Evolutionary conservation across 53 echinoderm and acorn worm genomes (phyloP).

Genomic region (Actinopyga echinites): DNA sequence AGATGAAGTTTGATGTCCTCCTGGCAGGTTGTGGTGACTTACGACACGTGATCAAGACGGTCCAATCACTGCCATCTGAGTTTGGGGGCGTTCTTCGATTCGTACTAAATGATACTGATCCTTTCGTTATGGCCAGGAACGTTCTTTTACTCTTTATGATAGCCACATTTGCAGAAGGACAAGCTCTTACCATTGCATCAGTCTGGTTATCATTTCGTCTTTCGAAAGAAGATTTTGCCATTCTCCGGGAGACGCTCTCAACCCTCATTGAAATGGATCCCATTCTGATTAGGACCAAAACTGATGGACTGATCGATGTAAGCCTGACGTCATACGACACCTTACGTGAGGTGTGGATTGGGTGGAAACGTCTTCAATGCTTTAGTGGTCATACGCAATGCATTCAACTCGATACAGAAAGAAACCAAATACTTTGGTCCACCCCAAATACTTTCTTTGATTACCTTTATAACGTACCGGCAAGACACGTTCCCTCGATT

Average conservation of each 20-base stretch:
- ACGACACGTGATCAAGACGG: slow-evolving; percentile 27
- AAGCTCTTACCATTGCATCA: not conserved
- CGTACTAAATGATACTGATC: slow-evolving; percentile 2
- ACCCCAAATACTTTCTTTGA: not conserved
- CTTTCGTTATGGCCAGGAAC: slow-evolving; percentile 20
- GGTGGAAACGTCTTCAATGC: not conserved
- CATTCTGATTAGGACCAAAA: not conserved
- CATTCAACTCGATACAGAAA: not conserved
- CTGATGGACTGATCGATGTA: slow-evolving; percentile 4
- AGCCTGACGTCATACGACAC: not conserved
- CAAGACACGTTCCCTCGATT: not conserved
- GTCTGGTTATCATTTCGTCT: slow-evolving; percentile 21
- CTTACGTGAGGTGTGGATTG: slow-evolving; percentile 13
- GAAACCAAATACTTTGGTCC: not conserved
- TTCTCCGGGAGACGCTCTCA: slow-evolving; percentile 1
- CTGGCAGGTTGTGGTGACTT: slow-evolving; percentile 23
- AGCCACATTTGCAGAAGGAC: not conserved
- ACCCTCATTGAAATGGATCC: not conserved
- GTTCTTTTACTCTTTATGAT: slow-evolving; percentile 18
- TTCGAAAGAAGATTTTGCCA: not conserved
- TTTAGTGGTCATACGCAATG: not conserved
- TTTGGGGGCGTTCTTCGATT: slow-evolving; percentile 2
- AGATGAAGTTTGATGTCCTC: not conserved
- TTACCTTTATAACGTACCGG: not conserved
- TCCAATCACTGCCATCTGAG: not conserved